These are phyloP conservation scores for silkworm (Bombyx mori) DNA, from an alignment of 1,140 invertebrate genomes.

Conservation along the genomic window ASM3026992v2 NC_085122.1:4692501-4693000, in stretches of 20 bases:
- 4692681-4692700: slow-evolving; percentile 67
- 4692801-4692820: slow-evolving; percentile 73
- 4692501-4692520: slow-evolving; percentile 71
- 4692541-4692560: slow-evolving; percentile 76
- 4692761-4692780: slow-evolving; percentile 75
- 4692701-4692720: slow-evolving; percentile 70
- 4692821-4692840: slow-evolving; percentile 82
- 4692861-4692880: slow-evolving; percentile 76
- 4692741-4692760: slow-evolving; percentile 68
- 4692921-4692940: slow-evolving; percentile 38
- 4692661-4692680: slow-evolving; percentile 76
- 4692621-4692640: slow-evolving; percentile 79
- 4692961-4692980: slow-evolving; percentile 78
- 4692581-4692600: slow-evolving; percentile 86
- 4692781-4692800: slow-evolving; percentile 83
- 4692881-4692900: slow-evolving; percentile 67
- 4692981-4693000: slow-evolving; percentile 86
- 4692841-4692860: slow-evolving; percentile 86
- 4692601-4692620: slow-evolving; percentile 79
- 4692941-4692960: slow-evolving; percentile 70
- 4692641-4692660: slow-evolving; percentile 82
- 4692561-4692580: slow-evolving; percentile 80
- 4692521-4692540: slow-evolving; percentile 76
- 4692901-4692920: slow-evolving; percentile 54
- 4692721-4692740: slow-evolving; percentile 72